A percentile compares a stretch with the other conserved stretches of the same genome.
These are phyloP conservation scores for Cantharis rufa DNA, from an alignment of 2,888 invertebrate genomes.

Conservation along the genomic window DNA sequence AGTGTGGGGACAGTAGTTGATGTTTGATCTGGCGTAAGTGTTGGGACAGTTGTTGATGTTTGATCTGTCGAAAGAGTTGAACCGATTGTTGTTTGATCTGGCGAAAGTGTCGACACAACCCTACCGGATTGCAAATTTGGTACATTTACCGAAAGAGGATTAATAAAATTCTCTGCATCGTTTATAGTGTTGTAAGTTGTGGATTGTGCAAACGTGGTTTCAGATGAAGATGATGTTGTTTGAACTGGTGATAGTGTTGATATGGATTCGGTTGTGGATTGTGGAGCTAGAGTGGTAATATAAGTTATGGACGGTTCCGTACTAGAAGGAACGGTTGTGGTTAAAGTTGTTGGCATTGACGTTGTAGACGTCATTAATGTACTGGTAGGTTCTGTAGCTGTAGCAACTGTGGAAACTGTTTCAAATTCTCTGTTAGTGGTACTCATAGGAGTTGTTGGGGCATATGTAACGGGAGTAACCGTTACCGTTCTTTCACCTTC, in stretches of 20 bases:
- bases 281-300: background rate
- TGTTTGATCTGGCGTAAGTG: background rate
- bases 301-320: background rate
- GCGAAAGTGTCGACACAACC: background rate
- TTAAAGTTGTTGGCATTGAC: background rate
- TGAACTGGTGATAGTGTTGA: too few species aligned
- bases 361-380: background rate
- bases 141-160: background rate
- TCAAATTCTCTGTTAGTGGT: background rate
- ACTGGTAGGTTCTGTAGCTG: background rate
- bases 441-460: background rate
- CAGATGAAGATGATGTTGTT: background rate
- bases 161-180: background rate
- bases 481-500: background rate
- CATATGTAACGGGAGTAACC: background rate
- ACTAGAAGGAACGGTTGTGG: background rate
- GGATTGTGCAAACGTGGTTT: background rate
- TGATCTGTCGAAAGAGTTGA: background rate
- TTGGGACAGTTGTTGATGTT: background rate
- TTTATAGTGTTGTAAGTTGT: background rate
- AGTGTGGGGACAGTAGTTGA: background rate
- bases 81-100: background rate
- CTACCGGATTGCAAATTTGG: background rate
- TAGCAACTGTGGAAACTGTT: background rate
- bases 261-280: background rate